Base-by-base conservation (phyloP, 2,113 vertebrate genomes). In the Misgurnus anguillicaudatus region DNA sequence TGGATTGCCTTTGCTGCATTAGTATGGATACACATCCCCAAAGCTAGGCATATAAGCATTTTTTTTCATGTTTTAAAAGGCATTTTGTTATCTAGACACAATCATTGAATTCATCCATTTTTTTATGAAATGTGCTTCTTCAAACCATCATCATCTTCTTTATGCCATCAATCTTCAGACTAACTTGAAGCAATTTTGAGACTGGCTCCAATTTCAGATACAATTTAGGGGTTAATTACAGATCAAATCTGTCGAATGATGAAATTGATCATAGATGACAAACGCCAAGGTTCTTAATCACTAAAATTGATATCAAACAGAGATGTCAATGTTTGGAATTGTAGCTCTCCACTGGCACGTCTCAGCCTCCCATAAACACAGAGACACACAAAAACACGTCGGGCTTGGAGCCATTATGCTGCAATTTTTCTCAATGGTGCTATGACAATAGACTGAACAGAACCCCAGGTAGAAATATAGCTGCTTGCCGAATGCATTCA, bases 51-150 rank as follows among this genome's bases (percentile, higher is more conserved):
- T 11, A 24, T 14, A 47, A 67, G 17, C 19, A 38, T 71, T 19
- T 9, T 48, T 57, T 48, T 68, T 63, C 19, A 51, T 67, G 53
- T 38, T n/a, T n/a, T 31, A 39, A 86, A 48, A 69, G 70, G 75
- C 65, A 45, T 21, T 77, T 45, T 64, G 64, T 72, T 74, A 71
- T 87, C 72, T 68, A 77, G 77, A 79, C 78, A 58, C 36, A 73
- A 78, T 57, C 69, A 82, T 58, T 76, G 41, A 87, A 71, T 51
- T 68, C 66, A 85, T 88, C 86, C 82, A 81, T 61, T 72, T 87
- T n/a, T 89, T 87, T 78, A 86, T 86, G 70, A 84, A 79, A 61
- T 81, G 38, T 48, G 84, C 86, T 85, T 87, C 83, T 70, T 71
- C 76, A 82, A 75, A 78, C 79, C n/a, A 72, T 75, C 21, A 41